A percentile compares a stretch with the other conserved stretches of the same genome.
These are phyloP conservation scores for Lepidotrigona ventralis DNA, from an alignment of 1,140 invertebrate genomes.

Conservation along the genomic window DNA sequence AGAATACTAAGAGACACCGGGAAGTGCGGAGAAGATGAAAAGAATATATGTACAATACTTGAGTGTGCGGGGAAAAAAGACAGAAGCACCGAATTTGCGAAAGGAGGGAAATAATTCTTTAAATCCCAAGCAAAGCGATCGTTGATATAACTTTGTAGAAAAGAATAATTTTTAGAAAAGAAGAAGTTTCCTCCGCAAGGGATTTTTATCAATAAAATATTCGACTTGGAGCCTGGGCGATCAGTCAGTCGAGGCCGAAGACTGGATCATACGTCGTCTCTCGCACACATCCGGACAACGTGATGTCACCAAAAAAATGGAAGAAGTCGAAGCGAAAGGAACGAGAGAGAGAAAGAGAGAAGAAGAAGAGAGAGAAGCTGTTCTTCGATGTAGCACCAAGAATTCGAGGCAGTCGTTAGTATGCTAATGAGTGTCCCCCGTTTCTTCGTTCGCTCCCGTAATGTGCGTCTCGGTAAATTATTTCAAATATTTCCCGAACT, in stretches of 20 bases:
- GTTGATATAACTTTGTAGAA: too few species aligned
- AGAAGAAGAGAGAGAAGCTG: conserved; percentile 10
- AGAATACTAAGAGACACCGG: too few species aligned
- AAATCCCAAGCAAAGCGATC: too few species aligned
- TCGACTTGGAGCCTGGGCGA: background rate
- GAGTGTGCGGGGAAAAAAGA: too few species aligned
- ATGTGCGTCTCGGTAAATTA: conserved; percentile 69
- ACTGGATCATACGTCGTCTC: conserved; percentile 36
- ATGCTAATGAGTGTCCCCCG: conserved; percentile 76
- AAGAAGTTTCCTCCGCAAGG: background rate
- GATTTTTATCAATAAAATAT: background rate
- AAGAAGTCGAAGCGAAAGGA: conserved; percentile 28
- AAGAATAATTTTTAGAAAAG: too few species aligned
- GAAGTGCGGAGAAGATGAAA: too few species aligned
- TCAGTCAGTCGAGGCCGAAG: conserved; percentile 3
- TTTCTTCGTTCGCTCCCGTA: conserved; percentile 50
- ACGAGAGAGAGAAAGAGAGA: conserved; percentile 20
- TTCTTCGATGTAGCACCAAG: conserved; percentile 69
- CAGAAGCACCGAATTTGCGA: too few species aligned
- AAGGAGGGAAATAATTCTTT: too few species aligned
- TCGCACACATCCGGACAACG: conserved; percentile 33
- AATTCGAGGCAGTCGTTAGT: conserved; percentile 76
- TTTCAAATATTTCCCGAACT: conserved; percentile 74
- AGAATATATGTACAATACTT: too few species aligned
- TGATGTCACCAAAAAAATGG: conserved; percentile 56